Evolutionary conservation across 2,113 vertebrate genomes (phyloP).

Genomic region (Oceanodroma tethys): DNA sequence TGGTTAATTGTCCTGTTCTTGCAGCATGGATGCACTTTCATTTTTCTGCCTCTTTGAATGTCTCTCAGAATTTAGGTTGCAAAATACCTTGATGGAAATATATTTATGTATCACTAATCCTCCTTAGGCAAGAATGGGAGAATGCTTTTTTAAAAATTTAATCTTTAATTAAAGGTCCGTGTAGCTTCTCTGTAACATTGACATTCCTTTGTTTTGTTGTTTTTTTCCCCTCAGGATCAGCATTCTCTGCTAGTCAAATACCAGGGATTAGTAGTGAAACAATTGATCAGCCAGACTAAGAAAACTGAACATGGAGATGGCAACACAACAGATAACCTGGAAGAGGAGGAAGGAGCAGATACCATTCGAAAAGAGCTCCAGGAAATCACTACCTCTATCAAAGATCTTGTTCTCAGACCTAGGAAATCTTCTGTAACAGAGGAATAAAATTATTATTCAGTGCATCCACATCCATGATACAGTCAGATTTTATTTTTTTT

Average conservation of each 20-base stretch:
- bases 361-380: constrained; percentile 79
- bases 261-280: constrained; percentile 92
- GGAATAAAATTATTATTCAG: constrained; percentile 70
- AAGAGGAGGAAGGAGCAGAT: constrained; percentile 67
- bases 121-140: not conserved
- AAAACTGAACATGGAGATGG: constrained; percentile 75
- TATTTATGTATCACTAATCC: not conserved
- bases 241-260: constrained; percentile 84
- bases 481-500: not conserved
- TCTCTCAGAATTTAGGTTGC: not conserved
- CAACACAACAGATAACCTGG: constrained; percentile 41
- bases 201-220: not conserved
- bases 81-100: not conserved
- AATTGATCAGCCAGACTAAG: constrained; percentile 83
- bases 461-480: not conserved
- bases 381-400: constrained; percentile 79
- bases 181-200: not conserved
- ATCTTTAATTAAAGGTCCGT: not conserved
- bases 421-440: constrained; percentile 84
- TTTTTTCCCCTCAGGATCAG: constrained; percentile 81
- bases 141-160: not conserved
- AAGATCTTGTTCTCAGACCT: constrained; percentile 85
- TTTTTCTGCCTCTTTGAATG: not conserved
- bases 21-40: not conserved
- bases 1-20: not conserved